Evolutionary conservation across 2,113 vertebrate species (phyloP), one percentile per base, ranked within the genome.

Genomic region (Scortum barcoo): DNA sequence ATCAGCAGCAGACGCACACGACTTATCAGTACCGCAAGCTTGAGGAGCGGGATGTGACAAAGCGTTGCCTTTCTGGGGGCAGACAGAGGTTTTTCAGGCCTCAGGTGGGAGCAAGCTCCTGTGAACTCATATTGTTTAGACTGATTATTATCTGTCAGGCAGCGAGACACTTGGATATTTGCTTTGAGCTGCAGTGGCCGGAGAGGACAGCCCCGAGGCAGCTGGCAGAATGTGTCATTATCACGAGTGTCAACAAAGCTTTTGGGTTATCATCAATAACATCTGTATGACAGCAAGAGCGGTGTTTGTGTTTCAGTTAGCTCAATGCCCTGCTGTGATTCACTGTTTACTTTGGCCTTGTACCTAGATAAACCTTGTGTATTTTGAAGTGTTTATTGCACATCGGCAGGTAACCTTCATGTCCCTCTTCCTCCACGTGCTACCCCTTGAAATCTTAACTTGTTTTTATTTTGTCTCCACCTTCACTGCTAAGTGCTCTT

Each of bases 211-310:
- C 78, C 76, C 57, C 6, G 38, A 76, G 86, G 88, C 87, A 80
- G 68, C 60, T 65, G 85, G 78, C 75, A 82, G 81, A 87, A 83
- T 60, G 70, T 81, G 88, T 84, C 81, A 81, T 91, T 92, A 91
- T 93, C 82, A 89, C 71, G 61, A 86, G 84, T 65, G 80, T 90
- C 80, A 91, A 84, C 84, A 89, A 81, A 85, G 54, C 40, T 83
- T 72, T 58, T 53, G 83, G 86, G 84, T 92, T 89, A 89, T 94
- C 89, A 87, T 93, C 85, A 61, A 85, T 77, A 76, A 76, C 85
- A 91, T 89, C 88, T 84, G 83, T 63, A 70, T 73, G 72, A 74
- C 82, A 83, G 80, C 16, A 12, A 42, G 66, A 53, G 48, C 36
- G 42, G 69, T 38, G 63, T 68, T 78, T 88, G 84, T 80, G 78